These are phyloP conservation scores for Horisme vitalbata DNA, from an alignment of 2,888 invertebrate species.

Conservation along the genomic window DNA sequence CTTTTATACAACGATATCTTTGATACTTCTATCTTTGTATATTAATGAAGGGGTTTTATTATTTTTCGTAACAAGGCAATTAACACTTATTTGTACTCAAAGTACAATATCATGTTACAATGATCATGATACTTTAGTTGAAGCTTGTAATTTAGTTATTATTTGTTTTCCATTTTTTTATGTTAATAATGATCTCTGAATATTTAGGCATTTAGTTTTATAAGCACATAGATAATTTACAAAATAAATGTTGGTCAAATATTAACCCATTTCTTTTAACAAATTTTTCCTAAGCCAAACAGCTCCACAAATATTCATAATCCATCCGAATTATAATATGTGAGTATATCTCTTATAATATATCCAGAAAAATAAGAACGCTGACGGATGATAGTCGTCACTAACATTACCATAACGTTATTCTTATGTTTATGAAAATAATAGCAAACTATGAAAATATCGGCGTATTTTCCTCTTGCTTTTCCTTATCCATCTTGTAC, in stretches of 20 bases:
- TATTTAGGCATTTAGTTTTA: no score
- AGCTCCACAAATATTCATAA: constrained; percentile 12
- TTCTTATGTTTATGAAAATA: constrained; percentile 43
- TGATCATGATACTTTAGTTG: no score
- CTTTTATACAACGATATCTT: constrained; percentile 5
- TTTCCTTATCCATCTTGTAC: constrained; percentile 19
- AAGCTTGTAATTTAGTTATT: no score
- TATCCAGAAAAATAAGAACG: constrained; percentile 11
- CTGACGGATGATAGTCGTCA: constrained; percentile 32
- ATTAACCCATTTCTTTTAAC: no score
- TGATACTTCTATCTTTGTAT: not conserved
- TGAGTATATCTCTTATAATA: no score
- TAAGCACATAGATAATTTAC: no score
- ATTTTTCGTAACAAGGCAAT: constrained; percentile 2
- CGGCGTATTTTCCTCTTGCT: constrained; percentile 11
- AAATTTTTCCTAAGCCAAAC: constrained; percentile 3
- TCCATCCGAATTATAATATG: constrained; percentile 17
- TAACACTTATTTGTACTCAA: not conserved
- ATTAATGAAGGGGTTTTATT: not conserved
- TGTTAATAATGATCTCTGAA: no score
- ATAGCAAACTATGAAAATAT: constrained; percentile 26
- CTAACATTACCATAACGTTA: constrained; percentile 45
- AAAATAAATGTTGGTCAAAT: no score
- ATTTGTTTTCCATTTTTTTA: no score
- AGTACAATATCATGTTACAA: not conserved